Evolutionary conservation across 2,797 vertebrate species (phyloP), one percentile per base, ranked within the genome.

Genomic region (Macropus fuliginosus): DNA sequence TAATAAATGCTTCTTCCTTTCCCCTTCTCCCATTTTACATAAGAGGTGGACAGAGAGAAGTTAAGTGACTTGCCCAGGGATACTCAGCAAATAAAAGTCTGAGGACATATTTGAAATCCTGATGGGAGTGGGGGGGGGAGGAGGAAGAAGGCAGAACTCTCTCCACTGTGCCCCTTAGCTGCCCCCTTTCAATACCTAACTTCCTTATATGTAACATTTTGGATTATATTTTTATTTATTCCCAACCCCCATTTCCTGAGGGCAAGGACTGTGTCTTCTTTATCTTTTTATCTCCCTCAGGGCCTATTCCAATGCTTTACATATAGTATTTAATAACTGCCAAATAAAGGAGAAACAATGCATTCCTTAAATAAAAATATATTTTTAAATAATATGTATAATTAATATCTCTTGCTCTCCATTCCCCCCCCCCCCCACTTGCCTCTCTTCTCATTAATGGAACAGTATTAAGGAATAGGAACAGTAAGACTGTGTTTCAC

Each of bases 271-370:
- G 14, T 18, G 5, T 40, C 16, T 40, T 74, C 66, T 40, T 74
- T 74, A 74, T 40, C 29, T 74, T 74, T 66, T 66, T 62, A 62
- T 62, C 59, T 31, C 59, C 31, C 31, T 66, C 14, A 66, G 13
- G 5, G 62, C 14, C 62, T 66, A n/a, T 4, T 34, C 13, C 18
- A 66, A 5, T 74, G 16, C 3, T 74, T 74, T 40, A 40, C n/a
- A 40, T 21, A 40, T n/a, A 74, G 34, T 66, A 66, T 21, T 74
- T 40, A 40, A 74, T 40, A 74, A 55, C 87, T 66, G 52, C 10
- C 55, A 59, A 74, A 91, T 81, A 92, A 92, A 96, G n/a, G 54
- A 91, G 52, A 40, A 57, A 62, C 4, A 46, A 74, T 34, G 54
- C 92, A 89, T 10, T 16, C 3, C 31, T 31, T 34, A 62, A 34